A percentile compares a stretch with the other conserved stretches of the same genome.
phyloP scores from a whole-genome alignment of 1,140 invertebrate genomes.

The Aphidius ervi region DNA sequence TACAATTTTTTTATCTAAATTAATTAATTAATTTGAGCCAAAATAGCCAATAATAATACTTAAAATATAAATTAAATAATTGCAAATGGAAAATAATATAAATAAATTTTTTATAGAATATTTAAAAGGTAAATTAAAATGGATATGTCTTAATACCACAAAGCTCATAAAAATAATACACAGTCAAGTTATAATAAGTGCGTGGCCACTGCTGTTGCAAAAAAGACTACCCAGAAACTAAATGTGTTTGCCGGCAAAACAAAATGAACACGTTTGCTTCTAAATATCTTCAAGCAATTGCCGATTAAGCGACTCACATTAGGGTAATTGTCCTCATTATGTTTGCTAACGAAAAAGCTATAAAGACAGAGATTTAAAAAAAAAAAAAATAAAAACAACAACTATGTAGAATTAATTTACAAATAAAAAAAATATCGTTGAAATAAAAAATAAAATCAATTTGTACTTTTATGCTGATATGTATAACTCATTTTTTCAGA shows the following conservation, averaged over 20 bases:
- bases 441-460: too few relatives aligned
- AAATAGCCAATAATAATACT: too few relatives aligned
- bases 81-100: background rate
- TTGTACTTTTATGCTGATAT: too few relatives aligned
- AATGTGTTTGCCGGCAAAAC: slow-evolving; percentile 25
- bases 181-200: slow-evolving; percentile 29
- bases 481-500: too few relatives aligned
- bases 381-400: too few relatives aligned
- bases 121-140: slow-evolving; percentile 33
- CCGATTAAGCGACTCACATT: slow-evolving; percentile 49
- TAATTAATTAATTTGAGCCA: too few relatives aligned
- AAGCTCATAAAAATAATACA: slow-evolving; percentile 48
- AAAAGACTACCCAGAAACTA: slow-evolving; percentile 45
- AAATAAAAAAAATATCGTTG: too few relatives aligned
- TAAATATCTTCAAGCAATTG: slow-evolving; percentile 51
- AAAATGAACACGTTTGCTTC: slow-evolving; percentile 26
- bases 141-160: slow-evolving; percentile 50
- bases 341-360: slow-evolving; percentile 36
- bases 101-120: slow-evolving; percentile 14
- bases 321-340: slow-evolving; percentile 52
- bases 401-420: too few relatives aligned
- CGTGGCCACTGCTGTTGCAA: slow-evolving; percentile 35
- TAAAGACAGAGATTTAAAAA: too few relatives aligned
- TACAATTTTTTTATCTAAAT: too few relatives aligned
- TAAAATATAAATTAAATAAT: background rate